A percentile compares a stretch with the other conserved stretches of the same genome.
Conservation (phyloP, 1,140 invertebrate species). For the Philopotamus ludificatus region DNA sequence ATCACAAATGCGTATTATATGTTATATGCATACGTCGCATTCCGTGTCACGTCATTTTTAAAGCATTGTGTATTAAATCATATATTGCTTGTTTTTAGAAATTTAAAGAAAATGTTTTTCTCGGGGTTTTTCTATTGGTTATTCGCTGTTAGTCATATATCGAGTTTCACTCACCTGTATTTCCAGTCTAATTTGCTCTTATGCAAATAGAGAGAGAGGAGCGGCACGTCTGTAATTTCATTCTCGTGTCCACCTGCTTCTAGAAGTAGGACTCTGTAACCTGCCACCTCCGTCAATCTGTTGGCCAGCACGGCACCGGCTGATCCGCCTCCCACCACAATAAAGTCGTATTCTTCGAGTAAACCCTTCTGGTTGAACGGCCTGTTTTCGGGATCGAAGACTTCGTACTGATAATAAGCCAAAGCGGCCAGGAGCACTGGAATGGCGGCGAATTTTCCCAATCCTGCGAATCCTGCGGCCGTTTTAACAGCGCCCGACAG, state of each 20-base stretch:
- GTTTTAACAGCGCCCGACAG: constrained; percentile 65
- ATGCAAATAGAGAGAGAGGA: constrained; percentile 81
- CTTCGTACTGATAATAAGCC: constrained; percentile 82
- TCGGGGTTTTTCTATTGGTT: too few relatives aligned
- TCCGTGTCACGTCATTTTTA: too few relatives aligned
- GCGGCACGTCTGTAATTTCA: constrained; percentile 78
- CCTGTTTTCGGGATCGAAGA: constrained; percentile 81
- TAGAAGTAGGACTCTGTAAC: constrained; percentile 78
- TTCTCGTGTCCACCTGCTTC: constrained; percentile 88
- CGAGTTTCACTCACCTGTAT: too few relatives aligned
- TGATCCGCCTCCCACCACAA: constrained; percentile 80
- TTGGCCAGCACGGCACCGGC: constrained; percentile 86
- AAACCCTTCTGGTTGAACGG: constrained; percentile 68
- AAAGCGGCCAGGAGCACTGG: constrained; percentile 75
- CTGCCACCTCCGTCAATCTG: constrained; percentile 73
- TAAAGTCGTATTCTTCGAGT: constrained; percentile 73
- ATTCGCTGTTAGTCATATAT: too few relatives aligned
- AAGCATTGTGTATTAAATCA: too few relatives aligned
- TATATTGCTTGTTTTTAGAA: too few relatives aligned
- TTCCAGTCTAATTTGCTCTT: constrained; percentile 92
- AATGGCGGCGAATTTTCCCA: constrained; percentile 71
- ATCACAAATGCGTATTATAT: too few relatives aligned
- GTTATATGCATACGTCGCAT: too few relatives aligned
- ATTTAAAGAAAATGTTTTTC: too few relatives aligned
- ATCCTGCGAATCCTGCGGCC: constrained; percentile 65